Conservation (phyloP, 1,140 invertebrate species). For the Brachystomella parvula region DNA sequence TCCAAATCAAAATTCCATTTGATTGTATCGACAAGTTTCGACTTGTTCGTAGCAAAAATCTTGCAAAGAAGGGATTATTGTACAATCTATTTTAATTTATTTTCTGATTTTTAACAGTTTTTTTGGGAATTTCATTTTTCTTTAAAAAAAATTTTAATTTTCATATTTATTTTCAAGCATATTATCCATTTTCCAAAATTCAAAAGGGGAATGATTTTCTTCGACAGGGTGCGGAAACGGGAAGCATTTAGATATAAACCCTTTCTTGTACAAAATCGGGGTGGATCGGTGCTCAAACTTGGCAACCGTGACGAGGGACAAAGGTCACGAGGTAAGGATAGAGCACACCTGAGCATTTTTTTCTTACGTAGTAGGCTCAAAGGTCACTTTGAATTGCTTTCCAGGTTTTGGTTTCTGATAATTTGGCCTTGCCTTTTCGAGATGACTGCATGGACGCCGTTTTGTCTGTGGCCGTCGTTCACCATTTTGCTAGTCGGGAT, state of each 20-base stretch:
- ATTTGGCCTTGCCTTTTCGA: slow-evolving; percentile 77
- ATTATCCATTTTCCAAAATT: no score
- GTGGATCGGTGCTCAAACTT: slow-evolving; percentile 75
- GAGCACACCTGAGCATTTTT: background rate
- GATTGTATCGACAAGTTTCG: background rate
- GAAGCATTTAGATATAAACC: slow-evolving; percentile 81
- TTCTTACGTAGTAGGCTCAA: background rate
- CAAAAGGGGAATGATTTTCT: no score
- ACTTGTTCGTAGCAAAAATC: background rate
- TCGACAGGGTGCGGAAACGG: slow-evolving; percentile 85
- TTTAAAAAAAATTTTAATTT: no score
- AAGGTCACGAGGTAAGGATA: slow-evolving; percentile 66
- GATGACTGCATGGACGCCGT: slow-evolving; percentile 91
- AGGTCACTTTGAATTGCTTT: no score
- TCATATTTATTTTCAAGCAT: no score
- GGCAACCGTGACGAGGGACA: slow-evolving; percentile 63
- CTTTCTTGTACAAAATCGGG: slow-evolving; percentile 73
- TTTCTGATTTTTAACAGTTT: no score
- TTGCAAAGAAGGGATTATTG: no score
- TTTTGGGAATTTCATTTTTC: no score
- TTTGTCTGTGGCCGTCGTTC: slow-evolving; percentile 86
- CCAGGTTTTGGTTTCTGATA: slow-evolving; percentile 79
- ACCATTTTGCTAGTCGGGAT: slow-evolving; percentile 87
- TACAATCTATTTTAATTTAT: no score
- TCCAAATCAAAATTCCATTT: background rate